A percentile compares a stretch with the other conserved stretches of the same genome.
These are phyloP conservation scores for Sorex fumeus DNA, from an alignment of 2,113 vertebrate genomes.

Conservation along the genomic window DNA sequence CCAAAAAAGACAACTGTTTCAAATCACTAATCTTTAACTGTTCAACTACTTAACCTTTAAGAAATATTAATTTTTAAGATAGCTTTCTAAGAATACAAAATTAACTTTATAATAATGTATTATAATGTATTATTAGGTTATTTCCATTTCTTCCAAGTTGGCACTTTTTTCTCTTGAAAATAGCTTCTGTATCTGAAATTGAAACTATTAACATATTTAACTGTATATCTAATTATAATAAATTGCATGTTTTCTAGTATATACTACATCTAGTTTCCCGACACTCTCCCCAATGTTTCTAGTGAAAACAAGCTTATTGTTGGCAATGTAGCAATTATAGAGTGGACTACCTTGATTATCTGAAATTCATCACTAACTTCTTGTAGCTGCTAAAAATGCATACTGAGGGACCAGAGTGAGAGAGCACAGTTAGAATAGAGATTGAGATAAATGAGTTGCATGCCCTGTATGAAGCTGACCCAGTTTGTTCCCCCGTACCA, in stretches of 20 bases:
- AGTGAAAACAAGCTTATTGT: slow-evolving; percentile 19
- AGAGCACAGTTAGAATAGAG: no score
- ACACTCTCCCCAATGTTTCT: not conserved
- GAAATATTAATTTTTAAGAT: not conserved
- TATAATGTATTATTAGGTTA: slow-evolving; percentile 9
- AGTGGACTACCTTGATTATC: not conserved
- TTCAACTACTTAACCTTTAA: not conserved
- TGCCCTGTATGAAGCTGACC: no score
- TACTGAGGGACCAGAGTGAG: not conserved
- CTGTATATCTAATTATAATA: slow-evolving; percentile 63
- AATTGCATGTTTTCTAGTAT: slow-evolving; percentile 38
- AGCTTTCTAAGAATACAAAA: not conserved
- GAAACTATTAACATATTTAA: slow-evolving; percentile 54
- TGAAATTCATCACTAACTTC: slow-evolving; percentile 39
- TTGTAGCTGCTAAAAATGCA: slow-evolving; percentile 8
- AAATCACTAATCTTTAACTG: not conserved
- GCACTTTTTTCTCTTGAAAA: slow-evolving; percentile 28
- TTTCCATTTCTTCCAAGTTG: not conserved
- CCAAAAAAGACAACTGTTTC: not conserved
- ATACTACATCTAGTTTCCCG: slow-evolving; percentile 38
- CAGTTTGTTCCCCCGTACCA: no score
- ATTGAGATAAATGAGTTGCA: no score
- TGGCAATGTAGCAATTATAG: not conserved
- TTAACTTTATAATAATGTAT: not conserved
- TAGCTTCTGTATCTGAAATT: slow-evolving; percentile 14